These are phyloP conservation scores for Atherix ibis DNA, from an alignment of 2,888 invertebrate genomes.

Conservation along the genomic window DNA sequence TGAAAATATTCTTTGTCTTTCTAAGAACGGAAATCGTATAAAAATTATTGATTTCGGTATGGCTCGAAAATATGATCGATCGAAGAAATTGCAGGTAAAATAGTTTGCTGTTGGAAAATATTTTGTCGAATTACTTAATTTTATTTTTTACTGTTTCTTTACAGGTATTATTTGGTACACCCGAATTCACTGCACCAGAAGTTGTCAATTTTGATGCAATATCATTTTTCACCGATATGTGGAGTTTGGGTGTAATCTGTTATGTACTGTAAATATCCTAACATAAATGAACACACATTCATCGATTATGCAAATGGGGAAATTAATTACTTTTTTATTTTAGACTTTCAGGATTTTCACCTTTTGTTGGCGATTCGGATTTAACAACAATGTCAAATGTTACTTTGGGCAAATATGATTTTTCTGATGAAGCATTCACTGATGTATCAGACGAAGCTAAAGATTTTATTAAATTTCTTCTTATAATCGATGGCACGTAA, in stretches of 20 bases:
- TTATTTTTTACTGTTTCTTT: no score
- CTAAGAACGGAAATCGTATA: slow-evolving; percentile 80
- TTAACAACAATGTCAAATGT: slow-evolving; percentile 91
- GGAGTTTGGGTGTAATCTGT: slow-evolving; percentile 89
- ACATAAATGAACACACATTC: no score
- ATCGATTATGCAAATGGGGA: neutral
- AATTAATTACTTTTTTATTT: slow-evolving; percentile 8
- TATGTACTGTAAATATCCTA: slow-evolving; percentile 90
- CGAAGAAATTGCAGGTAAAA: slow-evolving; percentile 55
- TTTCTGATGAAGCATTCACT: slow-evolving; percentile 82
- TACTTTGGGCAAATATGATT: slow-evolving; percentile 82
- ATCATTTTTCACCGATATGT: slow-evolving; percentile 87
- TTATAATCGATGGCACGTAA: slow-evolving; percentile 77
- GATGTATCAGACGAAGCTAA: slow-evolving; percentile 82
- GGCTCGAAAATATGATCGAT: slow-evolving; percentile 72
- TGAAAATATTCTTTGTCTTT: slow-evolving; percentile 87
- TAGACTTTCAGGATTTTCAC: slow-evolving; percentile 80
- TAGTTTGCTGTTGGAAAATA: no score
- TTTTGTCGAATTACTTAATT: no score
- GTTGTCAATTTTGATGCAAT: slow-evolving; percentile 92
- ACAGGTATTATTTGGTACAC: slow-evolving; percentile 41
- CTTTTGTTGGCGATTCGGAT: slow-evolving; percentile 90
- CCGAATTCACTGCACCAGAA: slow-evolving; percentile 67
- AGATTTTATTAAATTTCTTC: slow-evolving; percentile 74
- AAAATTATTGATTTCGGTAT: slow-evolving; percentile 95